Evolutionary conservation across 2,797 vertebrate genomes (phyloP).

Genomic region (Uromys caudimaculatus): DNA sequence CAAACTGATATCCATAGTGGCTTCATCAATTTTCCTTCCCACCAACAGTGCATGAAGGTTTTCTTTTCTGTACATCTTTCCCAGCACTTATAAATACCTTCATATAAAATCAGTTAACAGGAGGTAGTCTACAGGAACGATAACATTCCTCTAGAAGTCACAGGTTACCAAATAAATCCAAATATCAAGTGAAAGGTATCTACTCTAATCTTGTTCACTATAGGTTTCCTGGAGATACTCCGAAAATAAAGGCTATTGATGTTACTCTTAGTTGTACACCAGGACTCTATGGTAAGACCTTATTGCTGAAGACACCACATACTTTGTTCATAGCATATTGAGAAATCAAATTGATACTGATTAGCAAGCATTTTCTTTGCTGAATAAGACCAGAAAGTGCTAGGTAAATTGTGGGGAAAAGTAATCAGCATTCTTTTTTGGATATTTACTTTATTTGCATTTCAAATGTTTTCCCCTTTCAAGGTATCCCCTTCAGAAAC

Average conservation of each 20-base stretch:
- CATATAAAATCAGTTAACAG: neutral
- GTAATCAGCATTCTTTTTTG: no score
- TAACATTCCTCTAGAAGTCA: neutral
- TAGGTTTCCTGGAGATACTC: neutral
- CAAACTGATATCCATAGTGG: neutral
- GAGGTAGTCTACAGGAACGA: neutral
- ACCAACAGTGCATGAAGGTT: neutral
- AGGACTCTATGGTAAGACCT: no score
- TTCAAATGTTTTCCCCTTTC: no score
- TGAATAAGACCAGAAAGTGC: neutral
- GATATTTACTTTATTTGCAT: no score
- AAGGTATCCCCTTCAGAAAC: no score
- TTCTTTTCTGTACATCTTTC: neutral
- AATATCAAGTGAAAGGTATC: neutral
- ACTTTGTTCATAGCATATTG: neutral
- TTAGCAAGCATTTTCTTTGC: neutral
- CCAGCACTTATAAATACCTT: neutral
- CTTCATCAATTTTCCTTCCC: neutral
- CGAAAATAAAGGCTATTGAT: neutral
- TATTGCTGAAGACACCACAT: neutral
- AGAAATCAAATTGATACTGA: neutral
- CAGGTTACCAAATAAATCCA: neutral
- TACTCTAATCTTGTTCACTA: neutral
- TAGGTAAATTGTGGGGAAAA: neutral
- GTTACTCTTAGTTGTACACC: neutral